Conservation (phyloP, 64 coral and sea anemone species). For the Pachyseris speciosa region DNA sequence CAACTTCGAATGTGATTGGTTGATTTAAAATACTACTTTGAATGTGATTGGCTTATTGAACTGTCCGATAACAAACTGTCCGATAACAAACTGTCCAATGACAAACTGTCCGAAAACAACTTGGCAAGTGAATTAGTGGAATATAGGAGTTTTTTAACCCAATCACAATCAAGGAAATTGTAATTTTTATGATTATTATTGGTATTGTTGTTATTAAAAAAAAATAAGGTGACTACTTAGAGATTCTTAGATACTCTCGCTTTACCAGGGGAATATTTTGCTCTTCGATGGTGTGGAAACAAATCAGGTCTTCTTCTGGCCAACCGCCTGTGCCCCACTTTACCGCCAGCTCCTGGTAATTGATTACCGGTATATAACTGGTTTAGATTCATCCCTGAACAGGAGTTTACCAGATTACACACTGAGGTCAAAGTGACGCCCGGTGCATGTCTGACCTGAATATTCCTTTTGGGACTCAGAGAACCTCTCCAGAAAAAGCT, state of each 20-base stretch:
- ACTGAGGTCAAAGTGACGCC: conserved; percentile 7
- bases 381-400: background rate
- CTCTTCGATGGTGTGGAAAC: conserved; percentile 24
- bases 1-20: no score
- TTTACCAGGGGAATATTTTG: background rate
- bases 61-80: no score
- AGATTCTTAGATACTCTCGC: background rate
- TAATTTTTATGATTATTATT: no score
- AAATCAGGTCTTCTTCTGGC: conserved; percentile 1
- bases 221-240: no score
- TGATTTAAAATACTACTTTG: no score
- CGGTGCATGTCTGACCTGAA: background rate
- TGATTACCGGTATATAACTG: background rate
- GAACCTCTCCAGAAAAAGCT: background rate
- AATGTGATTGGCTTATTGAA: no score
- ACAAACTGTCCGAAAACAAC: no score
- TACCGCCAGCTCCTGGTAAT: background rate
- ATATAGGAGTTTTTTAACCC: no score
- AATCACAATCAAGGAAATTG: no score
- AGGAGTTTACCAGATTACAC: conserved; percentile 2
- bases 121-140: no score
- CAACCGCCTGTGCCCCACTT: background rate
- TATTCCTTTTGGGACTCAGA: background rate
- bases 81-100: no score
- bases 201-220: no score